Evolutionary conservation across 2,888 invertebrate genomes (phyloP).

Genomic region (Thereva unica): DNA sequence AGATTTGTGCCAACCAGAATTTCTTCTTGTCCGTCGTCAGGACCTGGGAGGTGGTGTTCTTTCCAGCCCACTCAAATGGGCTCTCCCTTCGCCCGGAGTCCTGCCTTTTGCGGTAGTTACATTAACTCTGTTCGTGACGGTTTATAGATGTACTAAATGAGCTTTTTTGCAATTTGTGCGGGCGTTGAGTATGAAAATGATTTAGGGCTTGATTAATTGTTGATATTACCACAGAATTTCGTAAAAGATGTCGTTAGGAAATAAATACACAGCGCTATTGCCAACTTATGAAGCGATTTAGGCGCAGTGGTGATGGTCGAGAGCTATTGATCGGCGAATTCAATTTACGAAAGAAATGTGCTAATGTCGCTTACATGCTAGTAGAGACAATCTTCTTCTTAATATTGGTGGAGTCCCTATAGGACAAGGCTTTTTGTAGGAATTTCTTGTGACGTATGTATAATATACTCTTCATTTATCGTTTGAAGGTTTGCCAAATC

Average conservation of each 20-base stretch:
- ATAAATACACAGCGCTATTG: background rate
- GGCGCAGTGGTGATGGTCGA: no score
- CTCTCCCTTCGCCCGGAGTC: constrained; percentile 1
- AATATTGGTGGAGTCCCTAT: no score
- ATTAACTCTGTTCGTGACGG: constrained; percentile 24
- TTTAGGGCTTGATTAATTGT: constrained; percentile 33
- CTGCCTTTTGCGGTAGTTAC: constrained; percentile 3
- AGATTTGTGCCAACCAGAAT: constrained; percentile 1
- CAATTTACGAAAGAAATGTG: no score
- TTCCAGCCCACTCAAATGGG: constrained; percentile 13
- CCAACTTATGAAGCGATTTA: no score
- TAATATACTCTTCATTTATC: no score
- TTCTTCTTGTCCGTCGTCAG: constrained; percentile 16
- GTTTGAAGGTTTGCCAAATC: no score
- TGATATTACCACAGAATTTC: constrained; percentile 27
- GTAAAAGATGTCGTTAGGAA: constrained; percentile 26
- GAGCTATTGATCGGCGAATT: no score
- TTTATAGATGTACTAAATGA: constrained; percentile 32
- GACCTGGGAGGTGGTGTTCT: constrained; percentile 6
- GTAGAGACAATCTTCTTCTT: no score
- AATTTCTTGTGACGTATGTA: no score
- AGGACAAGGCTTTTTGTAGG: no score
- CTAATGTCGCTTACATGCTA: no score
- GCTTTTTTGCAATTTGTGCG: constrained; percentile 27
- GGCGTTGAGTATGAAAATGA: constrained; percentile 25